phyloP scores from a whole-genome alignment of 2,888 invertebrate genomes.

The Athalia rosae region DNA sequence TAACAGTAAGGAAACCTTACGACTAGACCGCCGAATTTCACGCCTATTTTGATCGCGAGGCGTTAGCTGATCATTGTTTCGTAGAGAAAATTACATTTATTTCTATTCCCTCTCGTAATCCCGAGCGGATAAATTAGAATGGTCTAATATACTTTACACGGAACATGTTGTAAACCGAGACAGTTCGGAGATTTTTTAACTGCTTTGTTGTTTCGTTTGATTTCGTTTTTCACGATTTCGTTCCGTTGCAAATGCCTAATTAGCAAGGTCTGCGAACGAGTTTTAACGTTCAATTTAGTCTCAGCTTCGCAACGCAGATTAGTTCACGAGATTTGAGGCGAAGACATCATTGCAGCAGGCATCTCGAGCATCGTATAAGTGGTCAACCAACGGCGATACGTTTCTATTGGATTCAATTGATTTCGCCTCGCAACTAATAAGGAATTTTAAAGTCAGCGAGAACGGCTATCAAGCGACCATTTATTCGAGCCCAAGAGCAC shows the following conservation, averaged over 20 bases:
- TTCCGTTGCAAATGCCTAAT: conserved; percentile 10
- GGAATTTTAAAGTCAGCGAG: background rate
- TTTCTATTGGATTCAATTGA: conserved; percentile 46
- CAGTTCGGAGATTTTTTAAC: no score
- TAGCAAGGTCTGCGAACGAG: background rate
- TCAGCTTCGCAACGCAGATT: background rate
- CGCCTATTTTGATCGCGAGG: background rate
- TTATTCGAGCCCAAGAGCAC: background rate
- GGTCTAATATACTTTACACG: background rate
- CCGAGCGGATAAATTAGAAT: background rate
- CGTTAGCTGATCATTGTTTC: no score
- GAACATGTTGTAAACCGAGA: background rate
- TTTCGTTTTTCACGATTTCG: background rate
- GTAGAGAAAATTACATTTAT: no score
- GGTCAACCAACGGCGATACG: conserved; percentile 16
- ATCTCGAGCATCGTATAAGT: conserved; percentile 11
- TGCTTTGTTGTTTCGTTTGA: no score
- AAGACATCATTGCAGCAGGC: conserved; percentile 4
- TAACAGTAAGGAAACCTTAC: background rate
- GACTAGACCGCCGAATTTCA: background rate
- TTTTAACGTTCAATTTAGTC: background rate
- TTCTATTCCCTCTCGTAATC: no score
- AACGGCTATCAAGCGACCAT: no score
- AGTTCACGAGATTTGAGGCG: background rate
- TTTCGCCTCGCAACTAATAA: conserved; percentile 40